Evolutionary conservation across 2,888 invertebrate species (phyloP), one percentile per base, ranked within the genome.

Genomic region (Phalera bucephala): DNA sequence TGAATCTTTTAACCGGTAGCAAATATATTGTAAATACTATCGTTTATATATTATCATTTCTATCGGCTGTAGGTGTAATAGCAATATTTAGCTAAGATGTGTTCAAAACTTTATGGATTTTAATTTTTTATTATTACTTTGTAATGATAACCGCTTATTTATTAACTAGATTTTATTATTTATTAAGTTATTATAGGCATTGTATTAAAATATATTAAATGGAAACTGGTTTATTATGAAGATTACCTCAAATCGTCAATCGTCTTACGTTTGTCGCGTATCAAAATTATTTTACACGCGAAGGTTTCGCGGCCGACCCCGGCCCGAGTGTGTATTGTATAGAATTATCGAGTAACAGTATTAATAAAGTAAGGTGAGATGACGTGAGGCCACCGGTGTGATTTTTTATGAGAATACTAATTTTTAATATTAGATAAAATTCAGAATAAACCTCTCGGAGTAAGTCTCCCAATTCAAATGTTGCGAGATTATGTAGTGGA

Each of bases 31-130:
- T 84, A 84, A 72, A 84, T 83, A 62, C 60, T 70, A 74, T 72
- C 67, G 70, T 71, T 72, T 71, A 62, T 74, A 70, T 70, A n/a
- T n/a, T 17, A 54, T 57, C 4, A 51, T 83, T 82, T 83, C 69
- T 86, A 85, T 80, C 69, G 64, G 72, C 63, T 57, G 66, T 80
- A 80, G 74, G 56, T 71, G 68, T 70, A 68, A 64, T 87, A 86
- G 84, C 80, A 79, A 84, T 85, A 82, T 76, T 70, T 88, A 87
- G 84, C 79, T 89, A 87, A 86, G 84, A 85, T 83, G 86, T 85
- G 87, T 89, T 87, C 87, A 84, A 79, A 81, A 72, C 72, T 64
- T 64, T 73, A 78, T 75, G 65, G 68, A 72, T 79, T 76, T 77
- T 79, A 58, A 8, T 68, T 59, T 23, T 59, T 59, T 55, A 72